A percentile compares a stretch with the other conserved stretches of the same genome.
Evolutionary conservation across 2,797 vertebrate species (phyloP).

Genomic region (Tinamus major): DNA sequence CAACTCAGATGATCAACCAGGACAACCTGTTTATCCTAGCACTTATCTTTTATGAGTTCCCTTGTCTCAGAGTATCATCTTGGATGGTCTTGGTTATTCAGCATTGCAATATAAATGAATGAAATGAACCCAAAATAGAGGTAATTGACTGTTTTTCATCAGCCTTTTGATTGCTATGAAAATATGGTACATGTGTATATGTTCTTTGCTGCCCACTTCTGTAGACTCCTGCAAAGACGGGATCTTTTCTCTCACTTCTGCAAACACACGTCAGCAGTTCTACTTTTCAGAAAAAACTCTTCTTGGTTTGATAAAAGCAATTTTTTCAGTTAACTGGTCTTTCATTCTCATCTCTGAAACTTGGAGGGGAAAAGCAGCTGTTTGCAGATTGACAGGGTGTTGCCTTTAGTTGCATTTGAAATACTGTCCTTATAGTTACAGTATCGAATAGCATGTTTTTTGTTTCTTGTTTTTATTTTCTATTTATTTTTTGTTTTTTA

Average conservation of each 20-base stretch:
- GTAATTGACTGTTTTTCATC: background rate
- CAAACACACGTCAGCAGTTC: background rate
- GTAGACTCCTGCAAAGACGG: background rate
- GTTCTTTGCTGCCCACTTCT: background rate
- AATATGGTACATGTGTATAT: background rate
- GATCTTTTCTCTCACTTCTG: background rate
- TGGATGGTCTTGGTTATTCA: background rate
- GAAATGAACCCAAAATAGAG: background rate
- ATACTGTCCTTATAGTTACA: background rate
- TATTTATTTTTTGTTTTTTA: too few relatives aligned
- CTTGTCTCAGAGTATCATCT: background rate
- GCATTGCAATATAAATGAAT: background rate
- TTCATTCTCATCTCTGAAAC: background rate
- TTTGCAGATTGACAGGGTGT: slow-evolving; percentile 15
- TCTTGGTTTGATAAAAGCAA: background rate
- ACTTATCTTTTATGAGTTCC: background rate
- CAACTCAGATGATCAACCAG: background rate
- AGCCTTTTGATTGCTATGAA: background rate
- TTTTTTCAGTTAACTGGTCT: background rate
- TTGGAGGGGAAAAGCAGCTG: slow-evolving; percentile 4
- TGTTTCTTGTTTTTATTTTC: too few relatives aligned
- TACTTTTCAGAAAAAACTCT: background rate
- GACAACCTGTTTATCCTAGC: background rate
- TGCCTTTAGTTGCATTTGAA: background rate
- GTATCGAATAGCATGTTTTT: background rate